Conservation (phyloP, 1,140 invertebrate species). For the Eumeta japonica region DNA sequence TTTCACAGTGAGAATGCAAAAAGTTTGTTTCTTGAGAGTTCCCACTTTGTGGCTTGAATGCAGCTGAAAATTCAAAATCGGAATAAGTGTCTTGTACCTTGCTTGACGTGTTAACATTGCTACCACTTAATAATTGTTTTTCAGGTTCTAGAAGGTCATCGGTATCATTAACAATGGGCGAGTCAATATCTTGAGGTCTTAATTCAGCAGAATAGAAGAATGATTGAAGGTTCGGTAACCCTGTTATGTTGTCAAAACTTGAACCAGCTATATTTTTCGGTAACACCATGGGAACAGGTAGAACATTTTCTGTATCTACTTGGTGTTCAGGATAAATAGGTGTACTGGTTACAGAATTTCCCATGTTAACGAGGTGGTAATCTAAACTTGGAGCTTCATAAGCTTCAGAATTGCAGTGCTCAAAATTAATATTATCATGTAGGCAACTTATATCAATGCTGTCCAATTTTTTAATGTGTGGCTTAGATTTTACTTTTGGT, state of each 20-base stretch:
- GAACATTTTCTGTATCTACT: slow-evolving; percentile 15
- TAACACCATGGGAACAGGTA: slow-evolving; percentile 23
- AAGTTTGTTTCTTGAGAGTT: slow-evolving; percentile 26
- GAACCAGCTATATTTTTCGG: slow-evolving; percentile 10
- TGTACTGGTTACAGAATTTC: slow-evolving; percentile 32
- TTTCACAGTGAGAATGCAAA: too few relatives aligned
- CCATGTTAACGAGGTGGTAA: slow-evolving; percentile 27
- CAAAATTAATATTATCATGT: slow-evolving; percentile 19
- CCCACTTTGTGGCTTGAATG: slow-evolving; percentile 34
- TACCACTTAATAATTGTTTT: slow-evolving; percentile 26
- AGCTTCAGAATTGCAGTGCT: too few relatives aligned
- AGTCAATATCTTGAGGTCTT: slow-evolving; percentile 36
- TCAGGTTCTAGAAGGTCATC: slow-evolving; percentile 33
- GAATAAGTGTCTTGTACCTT: slow-evolving; percentile 27
- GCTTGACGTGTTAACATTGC: slow-evolving; percentile 22
- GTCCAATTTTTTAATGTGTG: slow-evolving; percentile 37
- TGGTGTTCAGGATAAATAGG: slow-evolving; percentile 18
- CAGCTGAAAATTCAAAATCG: slow-evolving; percentile 37
- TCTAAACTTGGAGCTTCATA: slow-evolving; percentile 8
- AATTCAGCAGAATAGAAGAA: slow-evolving; percentile 41
- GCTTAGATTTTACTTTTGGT: slow-evolving; percentile 19
- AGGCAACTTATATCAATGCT: slow-evolving; percentile 41
- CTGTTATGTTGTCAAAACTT: slow-evolving; percentile 11
- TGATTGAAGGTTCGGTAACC: slow-evolving; percentile 27
- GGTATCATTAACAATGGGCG: slow-evolving; percentile 14